Base-by-base conservation (phyloP, 2,113 vertebrate species). In the Pachycephala philippinensis region DNA sequence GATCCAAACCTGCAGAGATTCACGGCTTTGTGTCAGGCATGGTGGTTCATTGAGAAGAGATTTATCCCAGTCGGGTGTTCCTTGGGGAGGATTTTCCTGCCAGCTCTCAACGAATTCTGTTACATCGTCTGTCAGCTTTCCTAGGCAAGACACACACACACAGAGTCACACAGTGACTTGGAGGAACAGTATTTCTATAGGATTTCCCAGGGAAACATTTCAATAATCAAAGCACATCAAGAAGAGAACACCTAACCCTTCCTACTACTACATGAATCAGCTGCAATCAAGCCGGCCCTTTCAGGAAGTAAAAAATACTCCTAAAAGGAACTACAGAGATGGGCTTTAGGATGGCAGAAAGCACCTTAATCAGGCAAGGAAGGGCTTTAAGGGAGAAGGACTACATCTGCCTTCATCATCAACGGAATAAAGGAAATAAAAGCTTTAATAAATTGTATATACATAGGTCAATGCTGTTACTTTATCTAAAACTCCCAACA, bases 51-150 rank as follows among this genome's bases (percentile, higher is more conserved):
- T 98, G 60, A 94, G 95, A 42, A 97, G 94, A 15, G 98, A 85
- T 47, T 98, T 97, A 27, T 81, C 94, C 68, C 90, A 88, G 4
- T 80, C 53, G 26, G 96, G 97, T 30, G 87, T 44, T 87, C 98
- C 97, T 53, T 98, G 97, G 5, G 98, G 99, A 57, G 95, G 82
- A n/a, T 97, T 96, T 94, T 99, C 99, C 93, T 98, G 97, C 99
- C 99, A 99, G 82, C 99, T 99, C 84, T 99, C 99, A 57, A 98
- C 99, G 10, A 99, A 99, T 96, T 99, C 98, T 68, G 98, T 97
- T 70, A 99, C 91, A 22, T 99, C 98, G 1, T 98, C 98, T 15
- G 99, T 99, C 94, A 99, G 93, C 90, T 99, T 98, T 79, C 99
- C 99, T 99, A 96, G 26, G 64, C 23, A 83, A 84, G 91, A 84